Conservation (phyloP, 2,797 vertebrate genomes). For the Lemur catta region DNA sequence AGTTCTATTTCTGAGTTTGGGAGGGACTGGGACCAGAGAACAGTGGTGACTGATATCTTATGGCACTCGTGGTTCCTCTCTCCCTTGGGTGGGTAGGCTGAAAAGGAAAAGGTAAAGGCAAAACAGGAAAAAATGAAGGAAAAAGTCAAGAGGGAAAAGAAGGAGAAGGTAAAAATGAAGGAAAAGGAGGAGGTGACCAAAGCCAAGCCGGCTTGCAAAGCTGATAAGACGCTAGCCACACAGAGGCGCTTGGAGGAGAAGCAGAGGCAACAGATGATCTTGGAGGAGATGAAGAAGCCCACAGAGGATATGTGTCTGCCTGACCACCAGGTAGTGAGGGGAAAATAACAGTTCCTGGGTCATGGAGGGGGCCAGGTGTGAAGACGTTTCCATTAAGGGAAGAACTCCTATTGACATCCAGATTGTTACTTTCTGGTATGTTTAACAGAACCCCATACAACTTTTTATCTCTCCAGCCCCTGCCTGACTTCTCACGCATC, state of each 20-base stretch:
- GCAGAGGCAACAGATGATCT: conserved; percentile 92
- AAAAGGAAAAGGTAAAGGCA: conserved; percentile 80
- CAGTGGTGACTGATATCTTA: not conserved
- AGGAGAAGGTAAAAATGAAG: conserved; percentile 84
- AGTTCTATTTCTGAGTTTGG: not conserved
- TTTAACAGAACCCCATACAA: not conserved
- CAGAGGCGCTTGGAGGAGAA: conserved; percentile 93
- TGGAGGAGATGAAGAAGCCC: conserved; percentile 97
- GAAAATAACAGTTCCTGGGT: not conserved
- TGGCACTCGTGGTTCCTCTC: not conserved
- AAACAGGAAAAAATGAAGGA: conserved; percentile 82
- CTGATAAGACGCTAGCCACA: conserved; percentile 87
- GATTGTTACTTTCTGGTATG: not conserved
- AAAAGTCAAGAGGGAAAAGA: conserved; percentile 87
- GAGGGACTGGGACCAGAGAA: not conserved
- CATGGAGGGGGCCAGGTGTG: not conserved
- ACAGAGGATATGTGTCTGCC: conserved; percentile 96
- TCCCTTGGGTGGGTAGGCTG: conserved; percentile 52
- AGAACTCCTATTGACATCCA: not conserved
- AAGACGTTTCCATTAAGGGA: not conserved
- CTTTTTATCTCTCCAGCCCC: conserved; percentile 82
- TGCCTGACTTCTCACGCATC: conserved; percentile 91
- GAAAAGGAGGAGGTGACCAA: conserved; percentile 86
- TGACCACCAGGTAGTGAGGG: conserved; percentile 91
- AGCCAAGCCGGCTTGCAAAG: conserved; percentile 85